A percentile compares a stretch with the other conserved stretches of the same genome.
Evolutionary conservation across 1,140 invertebrate species (phyloP).

Genomic region (Pinna nobilis): DNA sequence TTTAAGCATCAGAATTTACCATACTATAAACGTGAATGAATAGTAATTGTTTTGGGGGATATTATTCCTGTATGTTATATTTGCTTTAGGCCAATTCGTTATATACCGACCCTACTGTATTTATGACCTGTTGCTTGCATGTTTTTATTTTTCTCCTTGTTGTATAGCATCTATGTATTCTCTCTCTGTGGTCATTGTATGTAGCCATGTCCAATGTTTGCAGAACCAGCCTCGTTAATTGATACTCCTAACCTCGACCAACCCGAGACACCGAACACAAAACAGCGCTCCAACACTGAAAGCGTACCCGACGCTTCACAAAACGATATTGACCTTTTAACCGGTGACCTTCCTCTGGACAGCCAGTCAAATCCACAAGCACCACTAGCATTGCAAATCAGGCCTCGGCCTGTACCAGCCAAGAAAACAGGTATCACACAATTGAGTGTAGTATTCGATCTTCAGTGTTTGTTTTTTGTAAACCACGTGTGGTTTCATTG

Average conservation of each 20-base stretch:
- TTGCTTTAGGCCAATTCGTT: no score
- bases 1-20: no score
- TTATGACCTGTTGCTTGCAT: no score
- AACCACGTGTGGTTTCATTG: no score
- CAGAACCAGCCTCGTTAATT: slow-evolving; percentile 48
- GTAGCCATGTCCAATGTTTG: slow-evolving; percentile 33
- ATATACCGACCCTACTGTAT: no score
- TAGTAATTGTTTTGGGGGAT: no score
- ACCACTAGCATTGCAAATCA: slow-evolving; percentile 50
- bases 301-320: slow-evolving; percentile 36
- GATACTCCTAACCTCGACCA: slow-evolving; percentile 36
- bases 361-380: slow-evolving; percentile 33
- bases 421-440: slow-evolving; percentile 57
- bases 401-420: slow-evolving; percentile 60
- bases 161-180: no score
- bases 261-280: slow-evolving; percentile 31
- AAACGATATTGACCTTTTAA: slow-evolving; percentile 6
- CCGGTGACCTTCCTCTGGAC: slow-evolving; percentile 17
- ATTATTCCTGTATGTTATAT: no score
- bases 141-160: no score
- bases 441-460: no score
- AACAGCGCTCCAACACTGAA: slow-evolving; percentile 51
- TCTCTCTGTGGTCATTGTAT: slow-evolving; percentile 10
- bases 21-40: no score
- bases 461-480: no score